phyloP scores from a whole-genome alignment of 2,113 vertebrate genomes.

The Salvelinus sp. region DNA sequence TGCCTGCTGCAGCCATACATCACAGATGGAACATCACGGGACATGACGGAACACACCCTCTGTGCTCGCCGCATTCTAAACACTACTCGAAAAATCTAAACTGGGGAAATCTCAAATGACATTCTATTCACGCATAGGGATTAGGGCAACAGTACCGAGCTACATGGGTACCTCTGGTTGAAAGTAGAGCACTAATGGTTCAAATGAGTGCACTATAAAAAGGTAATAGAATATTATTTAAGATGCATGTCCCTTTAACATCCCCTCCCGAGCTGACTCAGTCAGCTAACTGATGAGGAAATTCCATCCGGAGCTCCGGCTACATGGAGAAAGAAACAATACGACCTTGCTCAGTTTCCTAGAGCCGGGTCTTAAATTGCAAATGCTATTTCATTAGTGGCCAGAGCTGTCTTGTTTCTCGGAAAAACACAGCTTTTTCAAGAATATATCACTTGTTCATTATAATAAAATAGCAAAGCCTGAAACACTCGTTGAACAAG shows the following conservation, averaged over 20 bases:
- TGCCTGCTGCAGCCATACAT: slow-evolving; percentile 34
- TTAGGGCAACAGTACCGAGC: no score
- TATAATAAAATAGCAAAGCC: slow-evolving; percentile 56
- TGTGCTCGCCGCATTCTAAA: slow-evolving; percentile 16
- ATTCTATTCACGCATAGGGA: not conserved
- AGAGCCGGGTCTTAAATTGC: slow-evolving; percentile 39
- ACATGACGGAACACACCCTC: slow-evolving; percentile 9
- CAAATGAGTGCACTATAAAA: not conserved
- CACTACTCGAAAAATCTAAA: slow-evolving; percentile 28
- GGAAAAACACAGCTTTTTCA: slow-evolving; percentile 57
- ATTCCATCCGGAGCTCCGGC: slow-evolving; percentile 30
- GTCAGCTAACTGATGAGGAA: slow-evolving; percentile 25
- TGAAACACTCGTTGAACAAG: not conserved
- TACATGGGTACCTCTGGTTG: no score
- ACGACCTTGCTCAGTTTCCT: not conserved
- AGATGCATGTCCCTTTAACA: not conserved
- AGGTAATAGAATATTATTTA: not conserved
- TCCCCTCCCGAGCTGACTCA: not conserved
- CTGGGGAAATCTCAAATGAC: not conserved
- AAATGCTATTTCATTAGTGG: slow-evolving; percentile 65
- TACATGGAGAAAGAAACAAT: not conserved
- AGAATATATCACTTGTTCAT: slow-evolving; percentile 53
- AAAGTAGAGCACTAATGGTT: no score
- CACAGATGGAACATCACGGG: slow-evolving; percentile 21
- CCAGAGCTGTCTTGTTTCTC: slow-evolving; percentile 51